Evolutionary conservation across 2,797 vertebrate genomes (phyloP).

Genomic region (Cheirogaleus major): DNA sequence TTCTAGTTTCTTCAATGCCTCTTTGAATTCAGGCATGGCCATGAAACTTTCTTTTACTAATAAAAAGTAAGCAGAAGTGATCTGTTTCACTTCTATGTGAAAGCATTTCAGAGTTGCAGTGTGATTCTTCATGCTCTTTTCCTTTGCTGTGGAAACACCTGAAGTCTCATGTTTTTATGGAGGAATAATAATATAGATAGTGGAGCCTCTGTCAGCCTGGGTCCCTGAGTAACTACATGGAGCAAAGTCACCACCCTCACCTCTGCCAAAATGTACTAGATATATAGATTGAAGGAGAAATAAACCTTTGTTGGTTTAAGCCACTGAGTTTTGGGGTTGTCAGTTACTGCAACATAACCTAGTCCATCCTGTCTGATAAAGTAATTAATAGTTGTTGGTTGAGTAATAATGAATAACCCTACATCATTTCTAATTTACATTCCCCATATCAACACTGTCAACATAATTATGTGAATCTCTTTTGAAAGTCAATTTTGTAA

Average conservation of each 20-base stretch:
- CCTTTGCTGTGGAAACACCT: neutral
- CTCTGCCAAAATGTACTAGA: neutral
- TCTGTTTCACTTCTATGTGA: neutral
- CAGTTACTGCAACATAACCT: neutral
- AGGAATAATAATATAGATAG: neutral
- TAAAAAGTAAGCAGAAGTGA: neutral
- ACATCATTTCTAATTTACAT: neutral
- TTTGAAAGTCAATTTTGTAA: neutral
- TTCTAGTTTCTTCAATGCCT: neutral
- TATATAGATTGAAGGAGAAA: neutral
- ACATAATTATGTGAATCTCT: neutral
- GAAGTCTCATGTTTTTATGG: neutral
- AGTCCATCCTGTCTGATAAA: neutral
- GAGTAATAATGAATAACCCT: neutral
- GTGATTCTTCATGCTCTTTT: neutral
- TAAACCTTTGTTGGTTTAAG: neutral
- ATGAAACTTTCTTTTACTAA: neutral
- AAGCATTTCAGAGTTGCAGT: neutral
- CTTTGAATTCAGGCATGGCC: neutral
- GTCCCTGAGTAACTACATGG: neutral
- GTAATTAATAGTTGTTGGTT: neutral
- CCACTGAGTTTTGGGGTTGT: neutral
- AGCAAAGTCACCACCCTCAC: neutral
- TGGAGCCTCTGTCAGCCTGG: neutral
- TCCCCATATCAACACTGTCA: neutral